phyloP scores from a whole-genome alignment of 2,888 invertebrate genomes.

The Drosophila greeni region DNA sequence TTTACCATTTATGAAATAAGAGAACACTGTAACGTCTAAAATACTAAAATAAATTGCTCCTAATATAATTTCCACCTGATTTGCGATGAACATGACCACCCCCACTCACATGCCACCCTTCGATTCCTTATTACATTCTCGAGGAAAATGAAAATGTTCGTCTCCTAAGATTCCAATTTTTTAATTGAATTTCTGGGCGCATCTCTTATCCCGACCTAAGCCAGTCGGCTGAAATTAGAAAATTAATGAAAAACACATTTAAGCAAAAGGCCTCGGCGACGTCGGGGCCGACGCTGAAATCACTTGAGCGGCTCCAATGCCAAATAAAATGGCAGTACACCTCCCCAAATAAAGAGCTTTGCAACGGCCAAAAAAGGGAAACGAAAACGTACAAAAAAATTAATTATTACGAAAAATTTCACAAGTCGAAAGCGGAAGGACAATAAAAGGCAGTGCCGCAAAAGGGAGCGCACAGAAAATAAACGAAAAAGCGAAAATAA shows the following conservation, averaged over 20 bases:
- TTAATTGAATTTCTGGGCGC: constrained; percentile 62
- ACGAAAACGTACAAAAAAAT: constrained; percentile 53
- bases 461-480: constrained; percentile 39
- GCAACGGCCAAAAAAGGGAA: constrained; percentile 14
- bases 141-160: constrained; percentile 13
- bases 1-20: background rate
- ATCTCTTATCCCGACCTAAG: constrained; percentile 47
- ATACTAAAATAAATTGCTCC: background rate
- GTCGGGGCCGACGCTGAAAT: constrained; percentile 48
- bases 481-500: constrained; percentile 44
- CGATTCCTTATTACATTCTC: constrained; percentile 19
- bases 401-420: constrained; percentile 69
- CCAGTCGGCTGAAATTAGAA: constrained; percentile 65
- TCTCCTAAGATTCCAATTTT: constrained; percentile 41
- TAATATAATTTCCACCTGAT: constrained; percentile 24
- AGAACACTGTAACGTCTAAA: background rate
- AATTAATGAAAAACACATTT: constrained; percentile 58
- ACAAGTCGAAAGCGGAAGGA: constrained; percentile 67
- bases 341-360: constrained; percentile 11
- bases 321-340: constrained; percentile 32
- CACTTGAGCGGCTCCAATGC: constrained; percentile 57
- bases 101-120: background rate
- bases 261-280: constrained; percentile 35
- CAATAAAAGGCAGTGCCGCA: constrained; percentile 59
- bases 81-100: background rate